Conservation (phyloP, 2,888 invertebrate species). For the Andrena flavipes region DNA sequence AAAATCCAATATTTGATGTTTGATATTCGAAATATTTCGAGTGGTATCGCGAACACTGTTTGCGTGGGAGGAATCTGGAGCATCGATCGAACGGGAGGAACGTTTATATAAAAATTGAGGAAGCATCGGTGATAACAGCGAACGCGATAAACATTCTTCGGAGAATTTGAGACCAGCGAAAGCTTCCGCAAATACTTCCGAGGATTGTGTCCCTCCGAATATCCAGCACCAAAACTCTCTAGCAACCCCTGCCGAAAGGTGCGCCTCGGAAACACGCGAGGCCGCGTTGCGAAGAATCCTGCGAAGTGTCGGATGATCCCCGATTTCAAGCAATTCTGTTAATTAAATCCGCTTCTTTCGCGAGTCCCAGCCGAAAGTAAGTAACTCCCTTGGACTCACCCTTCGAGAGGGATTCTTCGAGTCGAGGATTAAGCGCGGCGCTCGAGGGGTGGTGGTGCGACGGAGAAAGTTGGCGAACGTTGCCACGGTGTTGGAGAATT, state of each 20-base stretch:
- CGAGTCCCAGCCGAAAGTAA: no score
- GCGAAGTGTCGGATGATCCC: no score
- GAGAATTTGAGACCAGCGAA: no score
- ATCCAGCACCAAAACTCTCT: no score
- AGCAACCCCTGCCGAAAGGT: no score
- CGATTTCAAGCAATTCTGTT: no score
- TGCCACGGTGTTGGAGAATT: constrained; percentile 31
- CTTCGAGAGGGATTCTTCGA: neutral
- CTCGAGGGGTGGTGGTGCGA: neutral
- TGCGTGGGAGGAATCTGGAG: neutral
- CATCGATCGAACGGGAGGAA: neutral
- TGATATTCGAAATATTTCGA: constrained; percentile 4
- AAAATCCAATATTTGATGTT: constrained; percentile 4
- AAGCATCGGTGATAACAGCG: neutral
- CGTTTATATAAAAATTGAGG: neutral
- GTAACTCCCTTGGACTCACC: no score
- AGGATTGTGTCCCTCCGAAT: no score
- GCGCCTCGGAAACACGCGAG: no score
- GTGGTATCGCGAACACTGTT: neutral
- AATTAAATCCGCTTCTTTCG: no score
- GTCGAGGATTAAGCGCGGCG: neutral
- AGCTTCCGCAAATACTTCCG: no score
- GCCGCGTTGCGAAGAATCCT: no score
- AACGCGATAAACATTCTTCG: neutral
- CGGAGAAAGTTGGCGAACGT: constrained; percentile 32